Conservation (phyloP, 2,797 vertebrate genomes). For the Etheostoma perlongum region DNA sequence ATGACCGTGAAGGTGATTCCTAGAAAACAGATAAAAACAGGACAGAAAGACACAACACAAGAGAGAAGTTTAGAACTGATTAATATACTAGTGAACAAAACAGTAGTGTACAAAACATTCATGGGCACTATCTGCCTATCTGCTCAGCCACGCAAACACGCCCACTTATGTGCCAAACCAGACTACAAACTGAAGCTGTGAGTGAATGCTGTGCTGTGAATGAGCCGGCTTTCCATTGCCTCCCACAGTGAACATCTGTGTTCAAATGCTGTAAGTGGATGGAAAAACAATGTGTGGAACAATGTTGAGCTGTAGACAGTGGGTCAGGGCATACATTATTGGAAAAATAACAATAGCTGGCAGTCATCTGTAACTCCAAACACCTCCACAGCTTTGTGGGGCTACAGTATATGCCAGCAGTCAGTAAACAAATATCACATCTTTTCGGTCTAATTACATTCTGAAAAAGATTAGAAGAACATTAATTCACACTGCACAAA, state of each 20-base stretch:
- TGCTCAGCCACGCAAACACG: slow-evolving; percentile 41
- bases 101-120: slow-evolving; percentile 27
- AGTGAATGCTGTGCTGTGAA: slow-evolving; percentile 41
- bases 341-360: slow-evolving; percentile 57
- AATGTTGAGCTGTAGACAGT: slow-evolving; percentile 56
- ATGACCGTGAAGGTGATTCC: slow-evolving; percentile 67
- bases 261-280: slow-evolving; percentile 54
- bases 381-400: slow-evolving; percentile 59
- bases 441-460: slow-evolving; percentile 37
- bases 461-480: slow-evolving; percentile 12
- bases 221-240: slow-evolving; percentile 51
- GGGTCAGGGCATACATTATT: slow-evolving; percentile 57
- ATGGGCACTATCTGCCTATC: slow-evolving; percentile 4
- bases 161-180: slow-evolving; percentile 40
- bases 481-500: slow-evolving; percentile 9
- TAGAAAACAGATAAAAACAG: slow-evolving; percentile 57
- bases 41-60: slow-evolving; percentile 28
- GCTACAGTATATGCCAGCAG: slow-evolving; percentile 13
- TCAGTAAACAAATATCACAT: slow-evolving; percentile 42
- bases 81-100: slow-evolving; percentile 23
- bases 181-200: slow-evolving; percentile 42
- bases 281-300: slow-evolving; percentile 56
- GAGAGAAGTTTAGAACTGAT: slow-evolving; percentile 1
- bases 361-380: slow-evolving; percentile 46
- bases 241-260: slow-evolving; percentile 63